A percentile compares a stretch with the other conserved stretches of the same genome.
phyloP scores from a whole-genome alignment of 2,888 invertebrate species.

The Euphydryas editha region DNA sequence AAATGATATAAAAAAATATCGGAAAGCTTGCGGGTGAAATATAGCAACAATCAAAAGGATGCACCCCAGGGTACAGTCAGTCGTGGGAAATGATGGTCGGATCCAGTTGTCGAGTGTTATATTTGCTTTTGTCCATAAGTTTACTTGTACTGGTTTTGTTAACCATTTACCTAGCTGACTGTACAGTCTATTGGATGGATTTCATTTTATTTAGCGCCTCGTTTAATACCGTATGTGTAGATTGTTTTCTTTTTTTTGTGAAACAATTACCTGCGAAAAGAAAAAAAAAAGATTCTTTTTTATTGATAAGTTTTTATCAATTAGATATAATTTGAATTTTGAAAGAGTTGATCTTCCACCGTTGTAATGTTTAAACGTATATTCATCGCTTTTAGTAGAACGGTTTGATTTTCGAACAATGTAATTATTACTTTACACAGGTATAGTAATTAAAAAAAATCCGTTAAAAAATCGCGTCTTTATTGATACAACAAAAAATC shows the following conservation, averaged over 20 bases:
- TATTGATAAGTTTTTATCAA: not conserved
- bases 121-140: conserved; percentile 16
- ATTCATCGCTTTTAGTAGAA: too few species aligned
- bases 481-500: not conserved
- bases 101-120: conserved; percentile 19
- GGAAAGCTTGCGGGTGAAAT: conserved; percentile 49
- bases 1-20: conserved; percentile 19
- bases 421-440: too few species aligned
- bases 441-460: not conserved
- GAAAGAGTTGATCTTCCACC: too few species aligned
- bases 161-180: conserved; percentile 24
- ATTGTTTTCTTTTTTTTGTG: conserved; percentile 42
- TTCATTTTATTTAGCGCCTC: conserved; percentile 59
- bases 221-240: conserved; percentile 52
- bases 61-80: conserved; percentile 41
- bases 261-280: conserved; percentile 1
- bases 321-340: not conserved
- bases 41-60: conserved; percentile 62
- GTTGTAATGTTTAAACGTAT: too few species aligned
- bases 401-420: too few species aligned
- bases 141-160: conserved; percentile 5
- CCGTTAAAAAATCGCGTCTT: not conserved
- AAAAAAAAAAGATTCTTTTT: not conserved
- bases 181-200: conserved; percentile 55
- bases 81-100: conserved; percentile 31